Percentiles rank a stretch among this genome's conserved stretches.
These are phyloP conservation scores for Burhinus oedicnemus DNA, from an alignment of 2,113 vertebrate genomes.

Conservation along the genomic window DNA sequence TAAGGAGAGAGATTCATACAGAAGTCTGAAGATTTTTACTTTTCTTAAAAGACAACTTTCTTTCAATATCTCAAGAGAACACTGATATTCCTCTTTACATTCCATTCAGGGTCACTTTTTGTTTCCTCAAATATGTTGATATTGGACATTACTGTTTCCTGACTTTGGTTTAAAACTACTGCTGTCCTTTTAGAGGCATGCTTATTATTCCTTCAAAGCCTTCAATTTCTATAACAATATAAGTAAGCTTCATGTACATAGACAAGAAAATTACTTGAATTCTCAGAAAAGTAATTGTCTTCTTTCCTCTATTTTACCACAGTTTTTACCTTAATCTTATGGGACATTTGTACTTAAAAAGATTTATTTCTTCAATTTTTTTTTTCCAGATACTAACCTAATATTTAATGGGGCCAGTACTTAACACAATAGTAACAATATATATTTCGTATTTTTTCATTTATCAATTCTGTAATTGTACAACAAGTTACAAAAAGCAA, in stretches of 20 bases:
- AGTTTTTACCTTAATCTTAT: not conserved
- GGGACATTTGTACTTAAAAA: not conserved
- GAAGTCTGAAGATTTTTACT: not conserved
- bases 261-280: not conserved
- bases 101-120: not conserved
- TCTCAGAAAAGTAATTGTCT: not conserved
- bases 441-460: not conserved
- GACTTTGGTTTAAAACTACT: not conserved
- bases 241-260: not conserved
- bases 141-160: not conserved
- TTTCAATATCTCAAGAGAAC: not conserved
- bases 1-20: not conserved
- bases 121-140: not conserved
- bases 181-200: not conserved
- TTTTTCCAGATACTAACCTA: not conserved
- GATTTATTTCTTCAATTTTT: not conserved
- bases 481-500: not conserved
- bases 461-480: not conserved
- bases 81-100: not conserved
- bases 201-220: not conserved
- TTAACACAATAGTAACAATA: not conserved
- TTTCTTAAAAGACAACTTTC: not conserved
- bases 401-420: not conserved
- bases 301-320: not conserved
- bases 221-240: not conserved